phyloP scores from a whole-genome alignment of 2,113 vertebrate genomes.

The Ptyas mucosa region DNA sequence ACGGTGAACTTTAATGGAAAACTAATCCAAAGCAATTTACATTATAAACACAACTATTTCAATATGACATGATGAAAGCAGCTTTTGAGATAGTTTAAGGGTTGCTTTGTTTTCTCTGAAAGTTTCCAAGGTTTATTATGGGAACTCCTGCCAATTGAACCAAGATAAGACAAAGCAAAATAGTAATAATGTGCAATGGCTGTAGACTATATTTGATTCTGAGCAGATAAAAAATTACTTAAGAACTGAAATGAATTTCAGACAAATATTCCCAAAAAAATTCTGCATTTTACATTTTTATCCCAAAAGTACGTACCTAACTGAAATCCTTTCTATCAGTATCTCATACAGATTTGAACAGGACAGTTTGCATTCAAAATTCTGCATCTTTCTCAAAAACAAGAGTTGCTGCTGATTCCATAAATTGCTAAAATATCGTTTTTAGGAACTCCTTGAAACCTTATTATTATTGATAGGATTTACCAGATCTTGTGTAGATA shows the following conservation, averaged over 20 bases:
- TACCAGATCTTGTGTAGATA: neutral
- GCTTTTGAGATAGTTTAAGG: neutral
- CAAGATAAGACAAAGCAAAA: neutral
- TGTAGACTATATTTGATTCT: neutral
- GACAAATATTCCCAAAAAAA: neutral
- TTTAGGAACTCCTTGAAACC: neutral
- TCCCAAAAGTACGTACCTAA: neutral
- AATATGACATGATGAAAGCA: neutral
- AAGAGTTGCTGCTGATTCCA: neutral
- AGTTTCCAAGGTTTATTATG: neutral
- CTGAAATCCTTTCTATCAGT: neutral
- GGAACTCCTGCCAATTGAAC: neutral
- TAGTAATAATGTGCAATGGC: neutral
- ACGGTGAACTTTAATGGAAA: conserved; percentile 1
- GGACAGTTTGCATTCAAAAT: neutral
- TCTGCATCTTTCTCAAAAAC: neutral
- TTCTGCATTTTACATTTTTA: neutral
- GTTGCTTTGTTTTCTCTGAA: neutral
- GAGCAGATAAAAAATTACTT: neutral
- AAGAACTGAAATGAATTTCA: neutral
- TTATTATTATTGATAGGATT: neutral
- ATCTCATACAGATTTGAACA: neutral
- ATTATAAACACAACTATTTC: neutral
- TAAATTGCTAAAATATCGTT: neutral
- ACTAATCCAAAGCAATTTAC: neutral